These are phyloP conservation scores for Cephalopholis sonnerati DNA, from an alignment of 2,113 vertebrate species.

Conservation along the genomic window DNA sequence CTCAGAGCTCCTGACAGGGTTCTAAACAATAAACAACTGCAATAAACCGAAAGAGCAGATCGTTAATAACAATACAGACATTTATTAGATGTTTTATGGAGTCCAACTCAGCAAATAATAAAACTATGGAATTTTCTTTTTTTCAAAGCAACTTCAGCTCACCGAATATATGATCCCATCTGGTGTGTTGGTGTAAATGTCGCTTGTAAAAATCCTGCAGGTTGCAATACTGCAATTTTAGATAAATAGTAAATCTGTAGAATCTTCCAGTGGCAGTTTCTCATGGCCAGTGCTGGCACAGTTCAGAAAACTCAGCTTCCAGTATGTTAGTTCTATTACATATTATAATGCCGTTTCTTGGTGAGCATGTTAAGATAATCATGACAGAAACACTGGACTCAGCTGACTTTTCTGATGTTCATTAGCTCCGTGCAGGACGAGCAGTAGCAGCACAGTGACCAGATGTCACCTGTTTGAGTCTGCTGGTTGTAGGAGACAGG, in stretches of 20 bases:
- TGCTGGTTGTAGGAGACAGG: neutral
- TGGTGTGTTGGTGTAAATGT: neutral
- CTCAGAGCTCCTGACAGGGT: neutral
- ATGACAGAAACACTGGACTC: neutral
- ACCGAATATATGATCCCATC: conserved; percentile 16
- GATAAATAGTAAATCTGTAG: neutral
- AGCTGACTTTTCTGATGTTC: neutral
- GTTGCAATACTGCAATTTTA: neutral
- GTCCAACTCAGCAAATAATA: conserved; percentile 2
- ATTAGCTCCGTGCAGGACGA: no score
- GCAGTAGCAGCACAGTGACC: no score
- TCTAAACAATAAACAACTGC: conserved; percentile 9
- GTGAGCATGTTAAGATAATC: neutral
- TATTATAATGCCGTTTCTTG: neutral
- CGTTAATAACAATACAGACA: conserved; percentile 7
- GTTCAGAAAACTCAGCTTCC: neutral
- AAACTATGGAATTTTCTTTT: neutral
- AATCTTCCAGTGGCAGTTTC: neutral
- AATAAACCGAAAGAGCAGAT: conserved; percentile 9
- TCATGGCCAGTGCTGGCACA: neutral
- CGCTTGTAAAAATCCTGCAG: conserved; percentile 13
- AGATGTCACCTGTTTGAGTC: neutral
- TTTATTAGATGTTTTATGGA: conserved; percentile 10
- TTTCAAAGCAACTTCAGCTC: neutral
- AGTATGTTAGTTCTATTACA: neutral